Evolutionary conservation across 2,797 vertebrate species (phyloP), one percentile per base, ranked within the genome.

Genomic region (Hydrophis major): DNA sequence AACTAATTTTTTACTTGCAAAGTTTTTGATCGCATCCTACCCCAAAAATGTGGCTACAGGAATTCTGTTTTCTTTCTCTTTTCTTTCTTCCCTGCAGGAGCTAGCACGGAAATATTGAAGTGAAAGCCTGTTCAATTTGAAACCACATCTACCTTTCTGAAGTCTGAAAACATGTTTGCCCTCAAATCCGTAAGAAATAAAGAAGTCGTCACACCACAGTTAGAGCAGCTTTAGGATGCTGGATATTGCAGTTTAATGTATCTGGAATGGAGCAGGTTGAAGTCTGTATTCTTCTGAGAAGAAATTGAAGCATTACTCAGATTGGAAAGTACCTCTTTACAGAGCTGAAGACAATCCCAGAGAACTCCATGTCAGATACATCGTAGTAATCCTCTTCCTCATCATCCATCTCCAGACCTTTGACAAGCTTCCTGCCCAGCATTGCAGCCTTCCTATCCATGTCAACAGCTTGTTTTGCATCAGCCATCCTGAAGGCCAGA

Each of bases 371-470:
- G 55, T 99, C 98, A 14, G 98, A 96, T 37, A 98, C 95, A 27
- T 99, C 98, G 0, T 98, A 98, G 93, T 98, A 98, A 92, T 98
- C 98, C 0, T 98, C 97, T 0, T 98, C 98, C 0, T 98, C 97
- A 0, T 98, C 97, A 12, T 98, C 97, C 0, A 96, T 96, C 0
- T 97, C 98, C 16, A 98, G 97, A 0, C 97, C 97, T 93, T 95
- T 97, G 2, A 98, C 95, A 91, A 99, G 97, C 88, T 97, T 98
- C 13, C 96, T 97, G 32, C 99, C 99, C 88, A 99, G 96, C 0
- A 94, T 95, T 1, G 97, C 97, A 1, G 98, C 97, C 90, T 96
- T 97, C 89, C 93, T 97, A 87, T 99, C 98, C 96, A 98, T 94
- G 7, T 97, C 97, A 3, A 95, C 95, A 0, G 87, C 96, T 8